phyloP scores from a whole-genome alignment of 2,888 invertebrate species.

The Serrognathus titanus region DNA sequence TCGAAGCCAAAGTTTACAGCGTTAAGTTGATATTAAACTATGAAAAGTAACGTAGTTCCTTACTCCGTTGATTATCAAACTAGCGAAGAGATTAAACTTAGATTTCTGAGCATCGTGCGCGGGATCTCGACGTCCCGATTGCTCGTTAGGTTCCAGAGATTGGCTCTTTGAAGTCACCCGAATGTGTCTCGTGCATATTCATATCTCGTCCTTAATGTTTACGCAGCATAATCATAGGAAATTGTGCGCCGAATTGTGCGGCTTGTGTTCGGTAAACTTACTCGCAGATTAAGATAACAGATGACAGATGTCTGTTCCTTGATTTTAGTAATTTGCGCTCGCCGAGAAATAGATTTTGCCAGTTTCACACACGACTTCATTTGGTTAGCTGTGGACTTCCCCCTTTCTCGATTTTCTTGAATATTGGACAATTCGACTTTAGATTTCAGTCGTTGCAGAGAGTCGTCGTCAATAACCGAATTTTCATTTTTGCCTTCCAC shows the following conservation, averaged over 20 bases:
- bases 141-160: conserved; percentile 19
- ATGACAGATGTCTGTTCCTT: conserved; percentile 4
- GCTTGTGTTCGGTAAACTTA: conserved; percentile 8
- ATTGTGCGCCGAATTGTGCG: conserved; percentile 20
- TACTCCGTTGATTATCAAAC: conserved; percentile 4
- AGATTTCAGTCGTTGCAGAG: too few species aligned
- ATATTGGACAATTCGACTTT: too few species aligned
- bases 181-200: conserved; percentile 23
- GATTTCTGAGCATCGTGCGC: conserved; percentile 1
- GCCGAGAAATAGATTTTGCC: background rate
- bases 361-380: background rate
- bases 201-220: conserved; percentile 21
- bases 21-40: too few species aligned
- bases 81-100: conserved; percentile 13
- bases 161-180: conserved; percentile 20
- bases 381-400: background rate
- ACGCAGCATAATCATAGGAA: conserved; percentile 23
- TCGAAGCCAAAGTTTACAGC: too few species aligned
- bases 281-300: conserved; percentile 10
- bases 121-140: conserved; percentile 9
- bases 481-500: too few species aligned
- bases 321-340: background rate
- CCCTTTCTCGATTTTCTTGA: background rate
- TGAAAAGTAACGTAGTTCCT: too few species aligned
- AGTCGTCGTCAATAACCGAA: too few species aligned